phyloP scores from a whole-genome alignment of 2,113 vertebrate species.

The Illadopsis cleaveri region DNA sequence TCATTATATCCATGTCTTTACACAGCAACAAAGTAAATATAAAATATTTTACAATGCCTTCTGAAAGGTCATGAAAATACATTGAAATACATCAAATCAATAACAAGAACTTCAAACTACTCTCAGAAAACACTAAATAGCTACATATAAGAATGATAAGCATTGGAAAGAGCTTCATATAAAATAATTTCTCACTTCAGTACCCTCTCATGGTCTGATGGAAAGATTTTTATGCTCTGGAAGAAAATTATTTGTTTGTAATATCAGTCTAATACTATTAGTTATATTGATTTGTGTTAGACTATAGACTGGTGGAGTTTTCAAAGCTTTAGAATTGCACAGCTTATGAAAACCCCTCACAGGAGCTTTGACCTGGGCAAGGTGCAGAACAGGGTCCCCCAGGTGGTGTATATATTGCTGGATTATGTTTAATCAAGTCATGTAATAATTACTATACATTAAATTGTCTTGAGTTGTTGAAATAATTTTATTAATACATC shows the following conservation, averaged over 20 bases:
- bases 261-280: constrained; percentile 59
- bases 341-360: constrained; percentile 23
- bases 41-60: constrained; percentile 45
- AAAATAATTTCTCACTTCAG: constrained; percentile 61
- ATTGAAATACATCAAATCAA: constrained; percentile 67
- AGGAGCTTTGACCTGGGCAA: not conserved
- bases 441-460: constrained; percentile 4
- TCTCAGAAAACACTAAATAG: constrained; percentile 46
- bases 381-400: not conserved
- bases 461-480: not conserved
- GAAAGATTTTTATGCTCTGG: constrained; percentile 64
- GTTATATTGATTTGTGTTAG: constrained; percentile 25
- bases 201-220: constrained; percentile 43
- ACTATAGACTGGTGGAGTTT: constrained; percentile 11
- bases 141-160: constrained; percentile 37
- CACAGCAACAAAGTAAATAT: not conserved
- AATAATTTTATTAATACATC: constrained; percentile 15
- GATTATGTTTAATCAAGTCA: constrained; percentile 44
- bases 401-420: not conserved
- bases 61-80: constrained; percentile 71
- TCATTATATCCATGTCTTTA: not conserved
- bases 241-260: constrained; percentile 64
- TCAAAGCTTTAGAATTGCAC: constrained; percentile 1
- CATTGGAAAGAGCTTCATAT: constrained; percentile 51
- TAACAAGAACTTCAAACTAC: constrained; percentile 48